Percentiles rank a stretch among this genome's conserved stretches.
These are phyloP conservation scores for Sprattus sprattus DNA, from an alignment of 2,113 vertebrate genomes.

Conservation along the genomic window DNA sequence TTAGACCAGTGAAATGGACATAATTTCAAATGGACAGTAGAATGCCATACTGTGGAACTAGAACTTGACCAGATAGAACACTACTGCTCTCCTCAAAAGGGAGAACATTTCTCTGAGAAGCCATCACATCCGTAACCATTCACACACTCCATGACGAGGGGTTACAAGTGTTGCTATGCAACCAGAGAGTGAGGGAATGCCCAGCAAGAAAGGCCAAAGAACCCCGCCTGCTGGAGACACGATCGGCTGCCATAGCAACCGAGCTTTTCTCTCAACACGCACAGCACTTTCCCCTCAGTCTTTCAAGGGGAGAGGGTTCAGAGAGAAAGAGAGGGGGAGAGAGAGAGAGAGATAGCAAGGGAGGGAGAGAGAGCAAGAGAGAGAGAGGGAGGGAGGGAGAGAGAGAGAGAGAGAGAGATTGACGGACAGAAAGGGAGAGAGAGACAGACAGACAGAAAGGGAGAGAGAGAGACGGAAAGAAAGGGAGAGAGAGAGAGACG, in stretches of 20 bases:
- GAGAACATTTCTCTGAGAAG: not conserved
- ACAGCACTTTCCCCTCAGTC: not conserved
- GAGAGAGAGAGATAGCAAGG: too few species aligned
- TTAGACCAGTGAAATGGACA: not conserved
- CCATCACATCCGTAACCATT: not conserved
- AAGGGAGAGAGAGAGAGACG: not conserved
- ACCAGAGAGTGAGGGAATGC: constrained; percentile 19
- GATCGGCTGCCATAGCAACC: constrained; percentile 42
- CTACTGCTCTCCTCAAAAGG: not conserved
- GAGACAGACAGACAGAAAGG: too few species aligned
- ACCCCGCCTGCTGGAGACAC: constrained; percentile 9
- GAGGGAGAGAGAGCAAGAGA: too few species aligned
- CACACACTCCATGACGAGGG: not conserved
- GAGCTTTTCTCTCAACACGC: not conserved
- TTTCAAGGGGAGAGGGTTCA: not conserved
- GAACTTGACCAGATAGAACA: not conserved
- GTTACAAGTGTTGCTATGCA: constrained; percentile 44
- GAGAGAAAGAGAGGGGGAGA: not conserved
- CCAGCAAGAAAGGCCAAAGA: constrained; percentile 18
- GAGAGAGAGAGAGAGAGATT: too few species aligned
- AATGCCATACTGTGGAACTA: too few species aligned
- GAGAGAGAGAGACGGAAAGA: not conserved
- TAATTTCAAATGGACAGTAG: not conserved
- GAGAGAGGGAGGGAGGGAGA: too few species aligned
- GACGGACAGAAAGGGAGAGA: too few species aligned